Evolutionary conservation across 2,797 vertebrate species (phyloP), one percentile per base, ranked within the genome.

Genomic region (Natrix natrix): DNA sequence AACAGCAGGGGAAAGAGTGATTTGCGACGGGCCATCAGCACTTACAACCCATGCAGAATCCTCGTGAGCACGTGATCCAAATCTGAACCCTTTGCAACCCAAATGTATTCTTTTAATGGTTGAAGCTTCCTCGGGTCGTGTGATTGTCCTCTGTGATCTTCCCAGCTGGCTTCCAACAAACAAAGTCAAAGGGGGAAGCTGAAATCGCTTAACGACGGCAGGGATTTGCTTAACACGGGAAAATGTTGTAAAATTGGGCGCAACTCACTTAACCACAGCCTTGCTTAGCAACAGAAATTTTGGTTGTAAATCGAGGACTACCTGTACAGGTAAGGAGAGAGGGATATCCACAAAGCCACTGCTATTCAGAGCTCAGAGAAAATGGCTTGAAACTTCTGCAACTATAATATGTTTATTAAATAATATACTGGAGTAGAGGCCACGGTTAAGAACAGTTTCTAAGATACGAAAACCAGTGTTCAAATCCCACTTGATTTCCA

Each of bases 221-320:
- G n/a, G 16, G 28, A 7, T 32, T 32, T 13, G 0, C 63, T 69
- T 16, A 69, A 69, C 28, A 69, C 32, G 28, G 28, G 28, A 69
- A 32, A 32, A 69, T 69, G 13, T 69, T 13, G 0, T 16, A n/a
- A 69, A 69, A 69, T 69, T 16, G 28, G 13, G 28, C 0, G 13
- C 28, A 16, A 69, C 13, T 69, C 13, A 69, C 13, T 69, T 69
- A 69, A 28, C 60, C 24, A 69, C 5, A 0, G 63, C 5, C 28
- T 69, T 2, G 48, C 28, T 32, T 69, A 69, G 14, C 13, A 69
- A 69, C 13, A 69, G 13, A 32, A 16, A 32, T 16, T n/a, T 69
- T 69, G n/a, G n/a, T 6, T 0, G 2, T 69, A 32, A 69, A 0
- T 6, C 0, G 2, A 32, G 66, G n/a, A 32, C 14, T 69, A 32